phyloP scores from a whole-genome alignment of 37 sponge, comb jelly and placozoan genomes.

The Chondrilla cf. caribensis region DNA sequence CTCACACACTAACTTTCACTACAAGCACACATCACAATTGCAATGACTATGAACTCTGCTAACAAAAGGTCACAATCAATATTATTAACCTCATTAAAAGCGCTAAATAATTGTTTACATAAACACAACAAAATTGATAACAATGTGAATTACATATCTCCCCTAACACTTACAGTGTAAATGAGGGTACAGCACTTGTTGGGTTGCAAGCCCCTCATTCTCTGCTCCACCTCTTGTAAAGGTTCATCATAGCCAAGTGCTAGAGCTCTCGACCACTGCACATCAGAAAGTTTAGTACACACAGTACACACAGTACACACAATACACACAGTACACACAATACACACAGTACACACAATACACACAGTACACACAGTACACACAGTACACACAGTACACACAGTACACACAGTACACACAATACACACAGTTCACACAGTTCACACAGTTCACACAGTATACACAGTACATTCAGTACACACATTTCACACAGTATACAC shows the following conservation, averaged over 20 bases:
- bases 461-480: background rate
- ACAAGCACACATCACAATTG: too few relatives aligned
- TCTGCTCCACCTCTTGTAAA: constrained; percentile 25
- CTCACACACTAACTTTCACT: too few relatives aligned
- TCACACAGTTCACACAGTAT: background rate
- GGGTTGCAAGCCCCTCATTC: constrained; percentile 43
- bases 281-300: too few relatives aligned
- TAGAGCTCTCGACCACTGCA: constrained; percentile 67
- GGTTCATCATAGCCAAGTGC: constrained; percentile 19
- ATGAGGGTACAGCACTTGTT: constrained; percentile 74
- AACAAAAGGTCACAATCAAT: too few relatives aligned
- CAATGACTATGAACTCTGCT: too few relatives aligned
- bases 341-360: background rate
- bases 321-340: background rate
- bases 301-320: background rate
- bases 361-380: background rate
- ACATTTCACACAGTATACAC: background rate
- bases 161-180: constrained; percentile 68
- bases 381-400: constrained; percentile 44
- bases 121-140: too few relatives aligned
- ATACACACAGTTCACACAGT: background rate
- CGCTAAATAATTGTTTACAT: too few relatives aligned
- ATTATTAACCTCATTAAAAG: too few relatives aligned
- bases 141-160: too few relatives aligned
- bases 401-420: constrained; percentile 1